Percentiles rank a stretch among this genome's conserved stretches.
Conservation (phyloP, 2,113 vertebrate species). For the Otis tarda region DNA sequence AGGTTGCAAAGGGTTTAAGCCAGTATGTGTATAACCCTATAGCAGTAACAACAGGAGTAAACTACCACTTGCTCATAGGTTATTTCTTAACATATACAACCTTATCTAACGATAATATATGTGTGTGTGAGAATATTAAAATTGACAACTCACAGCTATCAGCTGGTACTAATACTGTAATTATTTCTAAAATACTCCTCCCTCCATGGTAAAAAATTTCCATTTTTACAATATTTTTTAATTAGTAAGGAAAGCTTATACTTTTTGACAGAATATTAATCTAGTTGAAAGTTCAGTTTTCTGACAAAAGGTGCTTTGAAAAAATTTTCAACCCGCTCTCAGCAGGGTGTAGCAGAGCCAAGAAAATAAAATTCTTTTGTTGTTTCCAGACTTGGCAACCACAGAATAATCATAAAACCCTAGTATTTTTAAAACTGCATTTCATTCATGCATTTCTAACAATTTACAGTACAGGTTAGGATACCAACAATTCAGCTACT, state of each 20-base stretch:
- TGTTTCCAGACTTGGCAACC: not conserved
- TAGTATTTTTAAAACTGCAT: not conserved
- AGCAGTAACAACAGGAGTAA: not conserved
- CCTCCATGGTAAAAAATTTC: not conserved
- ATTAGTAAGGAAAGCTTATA: not conserved
- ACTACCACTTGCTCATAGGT: not conserved
- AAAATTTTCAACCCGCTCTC: not conserved
- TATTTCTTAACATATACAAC: not conserved
- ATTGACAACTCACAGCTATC: not conserved
- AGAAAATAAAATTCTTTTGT: not conserved
- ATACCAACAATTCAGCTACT: not conserved
- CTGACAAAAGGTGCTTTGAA: not conserved
- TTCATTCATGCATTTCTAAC: not conserved
- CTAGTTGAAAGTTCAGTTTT: not conserved
- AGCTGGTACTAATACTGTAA: not conserved
- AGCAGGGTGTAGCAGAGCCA: not conserved
- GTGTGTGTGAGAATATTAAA: not conserved
- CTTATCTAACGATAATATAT: not conserved
- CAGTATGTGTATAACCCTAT: not conserved
- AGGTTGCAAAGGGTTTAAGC: not conserved
- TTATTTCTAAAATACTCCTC: not conserved
- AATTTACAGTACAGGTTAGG: not conserved
- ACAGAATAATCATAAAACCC: not conserved
- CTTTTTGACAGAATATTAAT: not conserved
- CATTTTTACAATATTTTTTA: not conserved